Conservation (phyloP, 2,113 vertebrate species). For the Odocoileus hemionus region DNA sequence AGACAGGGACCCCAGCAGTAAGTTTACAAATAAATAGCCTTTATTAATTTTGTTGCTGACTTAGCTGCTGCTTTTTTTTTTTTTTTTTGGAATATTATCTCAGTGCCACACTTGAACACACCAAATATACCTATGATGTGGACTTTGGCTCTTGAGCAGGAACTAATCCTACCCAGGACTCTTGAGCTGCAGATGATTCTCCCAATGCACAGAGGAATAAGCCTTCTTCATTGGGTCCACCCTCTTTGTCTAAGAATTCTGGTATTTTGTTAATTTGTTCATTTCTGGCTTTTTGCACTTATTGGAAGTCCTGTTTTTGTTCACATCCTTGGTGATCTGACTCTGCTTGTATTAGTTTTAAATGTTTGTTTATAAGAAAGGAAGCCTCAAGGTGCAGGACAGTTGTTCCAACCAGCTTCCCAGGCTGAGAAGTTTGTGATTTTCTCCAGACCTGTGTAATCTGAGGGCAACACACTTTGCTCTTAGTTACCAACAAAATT, state of each 20-base stretch:
- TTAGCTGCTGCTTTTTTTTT: neutral
- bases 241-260: neutral
- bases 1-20: neutral
- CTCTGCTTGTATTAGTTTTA: neutral
- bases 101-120: neutral
- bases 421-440: neutral
- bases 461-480: neutral
- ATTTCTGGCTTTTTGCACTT: neutral
- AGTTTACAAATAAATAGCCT: neutral
- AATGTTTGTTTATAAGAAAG: neutral
- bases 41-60: neutral
- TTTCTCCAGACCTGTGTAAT: neutral
- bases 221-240: neutral
- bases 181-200: neutral
- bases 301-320: neutral
- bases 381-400: neutral
- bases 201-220: neutral
- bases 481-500: neutral
- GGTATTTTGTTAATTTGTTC: neutral
- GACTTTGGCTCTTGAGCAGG: neutral
- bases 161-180: rapidly evolving
- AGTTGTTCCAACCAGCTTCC: neutral
- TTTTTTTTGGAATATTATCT: neutral
- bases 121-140: too few species aligned
- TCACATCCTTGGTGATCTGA: neutral